Conservation (phyloP, 1,140 invertebrate genomes). For the Drosophila arawakana region DNA sequence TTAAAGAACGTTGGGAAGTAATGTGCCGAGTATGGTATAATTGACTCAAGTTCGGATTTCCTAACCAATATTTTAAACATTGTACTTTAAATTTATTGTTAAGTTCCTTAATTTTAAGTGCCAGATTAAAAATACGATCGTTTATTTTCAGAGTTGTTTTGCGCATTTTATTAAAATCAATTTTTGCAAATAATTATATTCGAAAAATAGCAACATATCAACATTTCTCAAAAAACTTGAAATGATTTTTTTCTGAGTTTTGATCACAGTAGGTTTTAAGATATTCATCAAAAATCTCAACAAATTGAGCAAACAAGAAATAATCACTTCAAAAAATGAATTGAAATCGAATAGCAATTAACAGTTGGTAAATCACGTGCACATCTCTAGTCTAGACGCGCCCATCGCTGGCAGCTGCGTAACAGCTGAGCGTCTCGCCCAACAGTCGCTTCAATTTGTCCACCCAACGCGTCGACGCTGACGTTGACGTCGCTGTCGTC, state of each 20-base stretch:
- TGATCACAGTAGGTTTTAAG: background rate
- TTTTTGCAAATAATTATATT: too few relatives aligned
- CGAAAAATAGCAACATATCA: too few relatives aligned
- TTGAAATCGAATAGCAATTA: background rate
- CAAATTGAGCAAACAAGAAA: background rate
- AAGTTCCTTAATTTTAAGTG: too few relatives aligned
- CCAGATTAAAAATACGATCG: too few relatives aligned
- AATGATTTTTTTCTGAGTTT: background rate
- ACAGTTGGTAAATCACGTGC: slow-evolving; percentile 17
- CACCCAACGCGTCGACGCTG: slow-evolving; percentile 18
- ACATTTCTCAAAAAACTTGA: too few relatives aligned
- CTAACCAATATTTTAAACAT: too few relatives aligned
- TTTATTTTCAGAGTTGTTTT: too few relatives aligned
- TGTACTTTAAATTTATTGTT: too few relatives aligned
- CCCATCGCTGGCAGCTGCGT: slow-evolving; percentile 30
- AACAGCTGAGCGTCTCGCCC: slow-evolving; percentile 39
- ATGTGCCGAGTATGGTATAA: too few relatives aligned
- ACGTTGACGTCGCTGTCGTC: slow-evolving; percentile 12
- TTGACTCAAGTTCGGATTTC: too few relatives aligned
- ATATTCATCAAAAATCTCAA: background rate
- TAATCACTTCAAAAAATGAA: background rate
- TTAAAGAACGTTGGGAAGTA: too few relatives aligned
- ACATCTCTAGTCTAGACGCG: slow-evolving; percentile 24
- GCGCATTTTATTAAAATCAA: too few relatives aligned
- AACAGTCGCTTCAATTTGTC: slow-evolving; percentile 38